Conservation (phyloP, 1,140 invertebrate genomes). For the Drosophila virilis region DNA sequence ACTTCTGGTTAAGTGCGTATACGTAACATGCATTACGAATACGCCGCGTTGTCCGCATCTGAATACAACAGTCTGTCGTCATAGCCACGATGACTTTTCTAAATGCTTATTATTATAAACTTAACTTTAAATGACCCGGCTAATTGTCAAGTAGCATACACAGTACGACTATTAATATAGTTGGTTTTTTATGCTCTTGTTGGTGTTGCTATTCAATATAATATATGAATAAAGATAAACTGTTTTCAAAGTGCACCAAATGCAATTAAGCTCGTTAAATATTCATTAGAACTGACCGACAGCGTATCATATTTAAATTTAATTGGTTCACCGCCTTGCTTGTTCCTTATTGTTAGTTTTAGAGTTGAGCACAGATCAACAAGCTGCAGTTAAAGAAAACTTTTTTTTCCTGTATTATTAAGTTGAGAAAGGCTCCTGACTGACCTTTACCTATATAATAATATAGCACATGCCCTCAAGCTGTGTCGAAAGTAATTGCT, state of each 20-base stretch:
- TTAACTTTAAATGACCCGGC: constrained; percentile 33
- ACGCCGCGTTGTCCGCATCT: constrained; percentile 6
- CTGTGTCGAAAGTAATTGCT: background rate
- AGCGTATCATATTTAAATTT: constrained; percentile 71
- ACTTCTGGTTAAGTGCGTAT: constrained; percentile 42
- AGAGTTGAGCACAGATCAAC: constrained; percentile 45
- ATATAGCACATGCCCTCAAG: background rate
- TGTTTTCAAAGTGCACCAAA: constrained; percentile 24
- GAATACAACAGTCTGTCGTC: constrained; percentile 2
- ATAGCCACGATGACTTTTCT: constrained; percentile 13
- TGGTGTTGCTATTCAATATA: constrained; percentile 16
- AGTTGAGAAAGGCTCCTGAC: constrained; percentile 9
- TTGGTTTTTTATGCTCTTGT: constrained; percentile 31
- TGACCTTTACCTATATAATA: background rate
- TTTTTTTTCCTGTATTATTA: constrained; percentile 53
- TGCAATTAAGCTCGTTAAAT: constrained; percentile 71
- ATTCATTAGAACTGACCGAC: constrained; percentile 59
- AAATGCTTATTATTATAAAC: constrained; percentile 32
- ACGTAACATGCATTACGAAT: constrained; percentile 55
- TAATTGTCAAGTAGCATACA: constrained; percentile 32
- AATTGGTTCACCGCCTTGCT: constrained; percentile 51
- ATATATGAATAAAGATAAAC: background rate
- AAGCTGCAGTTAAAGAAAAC: background rate
- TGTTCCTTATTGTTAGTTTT: constrained; percentile 63
- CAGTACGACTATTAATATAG: constrained; percentile 19